Evolutionary conservation across 1,140 invertebrate genomes (phyloP).

Genomic region (Bombus pyrosoma): DNA sequence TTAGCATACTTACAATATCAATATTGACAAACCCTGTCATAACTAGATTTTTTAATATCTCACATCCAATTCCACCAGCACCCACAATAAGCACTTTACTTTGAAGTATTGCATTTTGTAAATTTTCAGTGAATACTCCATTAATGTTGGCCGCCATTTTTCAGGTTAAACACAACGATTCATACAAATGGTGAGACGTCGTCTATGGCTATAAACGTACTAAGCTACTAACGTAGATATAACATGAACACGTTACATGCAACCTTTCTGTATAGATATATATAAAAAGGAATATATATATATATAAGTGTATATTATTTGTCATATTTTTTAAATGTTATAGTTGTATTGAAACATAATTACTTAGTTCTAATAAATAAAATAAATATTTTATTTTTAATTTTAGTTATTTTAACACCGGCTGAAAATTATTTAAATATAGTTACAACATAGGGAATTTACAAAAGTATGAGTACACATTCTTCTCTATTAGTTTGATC

Average conservation of each 20-base stretch:
- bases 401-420: neutral
- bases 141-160: constrained; percentile 86
- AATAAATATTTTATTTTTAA: neutral
- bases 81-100: constrained; percentile 95
- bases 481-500: neutral
- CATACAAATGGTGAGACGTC: too few species aligned
- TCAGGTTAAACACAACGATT: constrained; percentile 17
- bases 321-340: neutral
- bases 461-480: neutral
- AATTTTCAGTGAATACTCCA: constrained; percentile 85
- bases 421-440: too few species aligned
- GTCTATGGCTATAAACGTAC: neutral
- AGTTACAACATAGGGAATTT: neutral
- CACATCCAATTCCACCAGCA: constrained; percentile 99
- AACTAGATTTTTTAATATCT: constrained; percentile 98
- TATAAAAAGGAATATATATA: neutral
- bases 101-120: constrained; percentile 80
- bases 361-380: neutral
- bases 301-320: neutral
- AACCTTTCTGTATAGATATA: too few species aligned
- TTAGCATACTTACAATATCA: constrained; percentile 91
- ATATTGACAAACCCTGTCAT: constrained; percentile 96
- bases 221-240: neutral
- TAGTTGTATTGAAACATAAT: neutral
- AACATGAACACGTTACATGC: neutral